phyloP scores from a whole-genome alignment of 1,140 invertebrate genomes.

The Trichomalopsis sarcophagae region DNA sequence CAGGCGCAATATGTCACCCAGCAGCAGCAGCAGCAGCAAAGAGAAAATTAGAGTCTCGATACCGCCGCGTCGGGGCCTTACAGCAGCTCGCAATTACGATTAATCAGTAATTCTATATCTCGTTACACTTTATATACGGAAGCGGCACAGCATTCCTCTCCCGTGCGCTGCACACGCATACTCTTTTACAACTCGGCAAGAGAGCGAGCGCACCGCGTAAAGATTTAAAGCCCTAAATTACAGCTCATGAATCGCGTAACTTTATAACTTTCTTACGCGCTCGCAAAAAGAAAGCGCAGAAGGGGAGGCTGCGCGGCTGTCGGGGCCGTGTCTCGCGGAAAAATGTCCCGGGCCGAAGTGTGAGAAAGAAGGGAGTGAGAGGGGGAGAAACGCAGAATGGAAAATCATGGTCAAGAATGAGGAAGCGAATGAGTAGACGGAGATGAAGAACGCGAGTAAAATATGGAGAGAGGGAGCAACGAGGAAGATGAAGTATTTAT shows the following conservation, averaged over 20 bases:
- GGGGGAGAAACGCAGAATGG: slow-evolving; percentile 19
- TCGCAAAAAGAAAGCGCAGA: not conserved
- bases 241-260: slow-evolving; percentile 19
- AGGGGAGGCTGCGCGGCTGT: not conserved
- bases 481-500: slow-evolving; percentile 49
- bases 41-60: not conserved
- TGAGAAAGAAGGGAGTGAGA: not conserved
- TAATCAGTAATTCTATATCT: slow-evolving; percentile 5
- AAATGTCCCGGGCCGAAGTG: not conserved
- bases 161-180: not conserved
- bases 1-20: not conserved
- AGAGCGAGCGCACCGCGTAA: not conserved
- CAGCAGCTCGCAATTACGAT: not conserved
- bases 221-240: slow-evolving; percentile 16
- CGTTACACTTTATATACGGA: slow-evolving; percentile 1
- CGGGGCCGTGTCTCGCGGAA: not conserved
- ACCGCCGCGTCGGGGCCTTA: no score
- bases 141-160: not conserved
- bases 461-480: slow-evolving; percentile 26
- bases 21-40: not conserved
- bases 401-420: slow-evolving; percentile 46
- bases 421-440: slow-evolving; percentile 37
- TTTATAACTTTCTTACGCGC: not conserved
- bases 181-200: not conserved
- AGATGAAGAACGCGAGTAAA: slow-evolving; percentile 24